Base-by-base conservation (phyloP, 1,140 invertebrate species). In the Vollenhovia emeryi region DNA sequence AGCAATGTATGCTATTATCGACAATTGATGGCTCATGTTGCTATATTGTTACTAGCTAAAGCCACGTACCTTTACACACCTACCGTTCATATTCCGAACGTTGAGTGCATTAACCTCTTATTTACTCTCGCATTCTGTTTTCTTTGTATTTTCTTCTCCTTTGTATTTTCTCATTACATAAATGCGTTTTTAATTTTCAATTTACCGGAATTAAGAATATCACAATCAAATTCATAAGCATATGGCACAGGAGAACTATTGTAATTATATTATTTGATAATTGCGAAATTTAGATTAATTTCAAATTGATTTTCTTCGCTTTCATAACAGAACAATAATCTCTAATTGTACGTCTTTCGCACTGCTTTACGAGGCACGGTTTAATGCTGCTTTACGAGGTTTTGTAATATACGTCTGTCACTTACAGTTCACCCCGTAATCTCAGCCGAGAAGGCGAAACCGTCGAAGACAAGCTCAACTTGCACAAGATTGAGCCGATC, bases 1-100 rank as follows among this genome's bases (percentile, higher is more conserved):
- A 78, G 66, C 66, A 27, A 78, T 50, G 75, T 59, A 78, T 50
- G 43, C 43, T 78, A 78, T 78, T 62, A 50, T 11, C 59, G 59
- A 52, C 75, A 64, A 66, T 66, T 78, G 75, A 78, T 43, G 75
- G 75, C 24, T 50, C 21, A 50, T 36, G 21, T 78, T 66, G 24
- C 59, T 13, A 18, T 78, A 50, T 64, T 78, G 59, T 78, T 78
- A 50, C n/a, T n/a, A 43, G 24, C 33, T 27, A 74, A 57, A 62
- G 75, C 48, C 36, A 69, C 62, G 76, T 78, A 27, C n/a, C 62
- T 80, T 80, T 71, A 30, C 36, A 55, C 11, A 15, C 57, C n/a
- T 57, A 71, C 18, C 48, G 57, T 69, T 80, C 50, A 80, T 69
- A n/a, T 55, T 55, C 48, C n/a, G 33, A 40, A 60, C 62, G 21